Evolutionary conservation across 1,140 invertebrate genomes (phyloP).

Genomic region (Penaeus japonicus): DNA sequence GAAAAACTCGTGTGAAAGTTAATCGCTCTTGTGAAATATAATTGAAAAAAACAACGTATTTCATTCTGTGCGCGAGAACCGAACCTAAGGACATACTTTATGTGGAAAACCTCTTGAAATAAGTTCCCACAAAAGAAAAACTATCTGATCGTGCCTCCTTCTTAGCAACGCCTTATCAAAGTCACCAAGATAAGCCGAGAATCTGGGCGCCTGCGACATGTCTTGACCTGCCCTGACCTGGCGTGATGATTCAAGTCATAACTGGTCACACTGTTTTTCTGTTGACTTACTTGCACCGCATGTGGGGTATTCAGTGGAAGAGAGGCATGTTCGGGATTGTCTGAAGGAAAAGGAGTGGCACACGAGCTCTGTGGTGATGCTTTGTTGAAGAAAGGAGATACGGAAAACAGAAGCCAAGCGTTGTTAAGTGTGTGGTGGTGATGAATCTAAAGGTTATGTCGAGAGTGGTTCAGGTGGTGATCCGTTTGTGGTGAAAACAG

Average conservation of each 20-base stretch:
- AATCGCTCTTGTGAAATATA: no score
- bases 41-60: no score
- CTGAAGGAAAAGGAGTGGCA: neutral
- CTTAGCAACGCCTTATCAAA: neutral
- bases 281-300: slow-evolving; percentile 25
- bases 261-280: slow-evolving; percentile 6
- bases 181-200: neutral
- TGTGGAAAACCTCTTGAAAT: no score
- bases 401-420: no score
- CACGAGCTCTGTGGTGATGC: neutral
- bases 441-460: no score
- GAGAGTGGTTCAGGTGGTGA: no score
- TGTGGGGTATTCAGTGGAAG: slow-evolving; percentile 40
- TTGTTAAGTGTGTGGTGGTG: no score
- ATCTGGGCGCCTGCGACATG: neutral
- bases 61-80: no score
- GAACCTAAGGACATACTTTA: no score
- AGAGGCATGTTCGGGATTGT: neutral
- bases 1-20: no score
- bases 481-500: no score
- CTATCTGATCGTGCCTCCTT: neutral
- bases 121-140: no score
- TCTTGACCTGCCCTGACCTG: neutral
- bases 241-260: slow-evolving; percentile 19
- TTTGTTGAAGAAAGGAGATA: neutral